phyloP scores from a whole-genome alignment of 35 echinoderm and acorn worm species.

The Patiria miniata region DNA sequence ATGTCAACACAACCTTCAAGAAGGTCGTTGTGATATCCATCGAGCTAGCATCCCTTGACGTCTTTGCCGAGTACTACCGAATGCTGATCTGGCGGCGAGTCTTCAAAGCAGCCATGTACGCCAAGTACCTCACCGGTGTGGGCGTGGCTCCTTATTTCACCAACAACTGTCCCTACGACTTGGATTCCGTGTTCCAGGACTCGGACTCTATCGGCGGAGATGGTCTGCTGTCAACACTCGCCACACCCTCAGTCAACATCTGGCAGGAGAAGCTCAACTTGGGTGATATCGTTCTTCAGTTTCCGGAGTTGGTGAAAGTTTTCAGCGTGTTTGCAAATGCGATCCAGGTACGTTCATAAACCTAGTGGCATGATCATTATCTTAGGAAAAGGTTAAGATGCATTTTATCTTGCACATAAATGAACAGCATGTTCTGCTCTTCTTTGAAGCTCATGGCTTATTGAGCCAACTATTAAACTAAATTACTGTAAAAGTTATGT shows the following conservation, averaged over 20 bases:
- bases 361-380: no score
- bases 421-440: no score
- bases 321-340: slow-evolving; percentile 40
- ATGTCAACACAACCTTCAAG: slow-evolving; percentile 11
- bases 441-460: no score
- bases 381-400: no score
- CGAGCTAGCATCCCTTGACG: neutral
- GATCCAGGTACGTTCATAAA: slow-evolving; percentile 8
- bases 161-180: slow-evolving; percentile 25
- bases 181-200: slow-evolving; percentile 11
- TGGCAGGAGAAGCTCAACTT: neutral
- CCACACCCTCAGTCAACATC: slow-evolving; percentile 16
- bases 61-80: slow-evolving; percentile 33
- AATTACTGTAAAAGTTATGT: no score
- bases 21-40: neutral
- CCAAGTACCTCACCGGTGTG: neutral
- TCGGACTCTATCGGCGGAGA: slow-evolving; percentile 16
- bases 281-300: neutral
- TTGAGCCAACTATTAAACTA: no score
- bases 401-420: no score
- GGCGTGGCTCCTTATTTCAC: neutral
- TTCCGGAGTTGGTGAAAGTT: neutral
- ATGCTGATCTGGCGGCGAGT: slow-evolving; percentile 19
- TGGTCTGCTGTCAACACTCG: slow-evolving; percentile 24
- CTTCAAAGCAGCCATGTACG: slow-evolving; percentile 31